Base-by-base conservation (phyloP, 2,797 vertebrate species). In the Poeciliopsis gracilis region DNA sequence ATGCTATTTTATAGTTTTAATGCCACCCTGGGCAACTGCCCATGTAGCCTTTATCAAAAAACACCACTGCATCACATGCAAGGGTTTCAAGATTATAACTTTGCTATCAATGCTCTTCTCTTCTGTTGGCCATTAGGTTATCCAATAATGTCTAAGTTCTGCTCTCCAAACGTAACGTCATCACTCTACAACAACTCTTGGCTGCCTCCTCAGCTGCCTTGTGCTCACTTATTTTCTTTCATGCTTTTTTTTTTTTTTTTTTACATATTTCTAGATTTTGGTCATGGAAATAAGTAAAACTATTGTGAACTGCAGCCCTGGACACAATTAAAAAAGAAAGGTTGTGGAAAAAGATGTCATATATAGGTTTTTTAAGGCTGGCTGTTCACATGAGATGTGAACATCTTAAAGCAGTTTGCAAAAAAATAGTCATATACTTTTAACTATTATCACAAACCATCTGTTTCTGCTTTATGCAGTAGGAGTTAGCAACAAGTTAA, bases 401-500 rank as follows among this genome's bases (percentile, higher is more conserved):
- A 59, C 73, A 79, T 90, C 86, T 83, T 55, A 76, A 79, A 81
- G 77, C 80, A 85, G 63, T 41, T 81, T 91, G 86, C 80, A 77
- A 82, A 83, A 92, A 86, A 74, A 84, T 59, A 91, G 51, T 70
- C 72, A 63, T 63, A 55, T 70, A 76, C 80, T 79, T 85, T 82
- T 73, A 85, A 80, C 80, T 72, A 75, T 91, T 91, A 92, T 86
- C 82, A 12, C 78, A 69, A 85, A 89, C 90, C 93, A 94, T 95
- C 93, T 94, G 94, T 91, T 93, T 90, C 72, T 95, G 87, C 88
- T 94, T 94, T 92, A 87, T 84, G 88, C 74, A 51, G 89, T 91
- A 90, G 79, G 84, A 93, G 89, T 94, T 93, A 93, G 93, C 91
- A 92, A 93, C 92, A 93, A 95, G 92, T 93, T 94, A 91, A 95